A percentile compares a stretch with the other conserved stretches of the same genome.
phyloP scores from a whole-genome alignment of 1,140 invertebrate species.

The Plodia interpunctella region DNA sequence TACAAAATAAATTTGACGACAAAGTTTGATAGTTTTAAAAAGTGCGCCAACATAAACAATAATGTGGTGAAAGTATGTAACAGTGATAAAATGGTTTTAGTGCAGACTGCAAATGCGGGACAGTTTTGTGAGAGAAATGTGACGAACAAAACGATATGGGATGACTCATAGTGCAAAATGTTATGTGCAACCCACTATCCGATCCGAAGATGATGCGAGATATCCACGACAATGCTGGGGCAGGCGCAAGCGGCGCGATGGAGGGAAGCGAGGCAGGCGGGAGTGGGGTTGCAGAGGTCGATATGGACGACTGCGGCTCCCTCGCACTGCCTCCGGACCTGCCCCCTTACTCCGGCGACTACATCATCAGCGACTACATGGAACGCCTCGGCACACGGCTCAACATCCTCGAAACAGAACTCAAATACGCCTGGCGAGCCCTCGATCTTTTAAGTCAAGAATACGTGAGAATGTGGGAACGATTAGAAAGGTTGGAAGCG shows the following conservation, averaged over 20 bases:
- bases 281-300: slow-evolving; percentile 73
- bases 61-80: slow-evolving; percentile 48
- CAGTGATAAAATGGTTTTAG: slow-evolving; percentile 57
- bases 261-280: slow-evolving; percentile 72
- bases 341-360: slow-evolving; percentile 77
- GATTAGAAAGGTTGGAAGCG: slow-evolving; percentile 93
- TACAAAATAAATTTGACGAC: slow-evolving; percentile 51
- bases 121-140: slow-evolving; percentile 63
- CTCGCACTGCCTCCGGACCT: slow-evolving; percentile 64
- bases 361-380: slow-evolving; percentile 91
- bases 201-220: slow-evolving; percentile 72
- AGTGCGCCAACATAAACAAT: slow-evolving; percentile 46
- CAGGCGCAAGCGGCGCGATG: slow-evolving; percentile 68
- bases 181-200: slow-evolving; percentile 58
- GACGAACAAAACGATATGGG: slow-evolving; percentile 71
- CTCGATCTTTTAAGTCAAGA: slow-evolving; percentile 93
- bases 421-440: slow-evolving; percentile 94
- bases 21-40: slow-evolving; percentile 35
- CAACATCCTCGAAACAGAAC: slow-evolving; percentile 91
- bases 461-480: slow-evolving; percentile 96
- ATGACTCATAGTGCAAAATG: slow-evolving; percentile 75
- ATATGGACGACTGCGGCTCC: slow-evolving; percentile 71
- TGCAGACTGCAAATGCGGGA: slow-evolving; percentile 44
- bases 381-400: slow-evolving; percentile 90
- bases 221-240: slow-evolving; percentile 71